Conservation (phyloP, 2,888 invertebrate species). For the Chymomyza fuscimana region DNA sequence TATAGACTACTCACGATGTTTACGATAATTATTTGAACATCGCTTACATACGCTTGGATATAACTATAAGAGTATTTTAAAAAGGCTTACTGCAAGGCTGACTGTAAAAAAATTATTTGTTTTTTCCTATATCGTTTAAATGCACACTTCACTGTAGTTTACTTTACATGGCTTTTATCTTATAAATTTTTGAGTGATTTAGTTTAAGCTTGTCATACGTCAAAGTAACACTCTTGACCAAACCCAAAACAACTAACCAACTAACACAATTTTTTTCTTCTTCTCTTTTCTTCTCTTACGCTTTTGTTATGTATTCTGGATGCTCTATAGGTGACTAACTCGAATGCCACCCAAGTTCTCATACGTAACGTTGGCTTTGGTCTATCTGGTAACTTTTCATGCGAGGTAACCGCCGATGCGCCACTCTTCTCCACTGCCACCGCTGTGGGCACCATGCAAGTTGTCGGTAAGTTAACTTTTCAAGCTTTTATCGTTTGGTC, state of each 20-base stretch:
- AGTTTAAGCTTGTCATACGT: not conserved
- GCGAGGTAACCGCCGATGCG: constrained; percentile 88
- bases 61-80: too few relatives aligned
- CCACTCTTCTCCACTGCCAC: constrained; percentile 86
- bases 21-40: too few relatives aligned
- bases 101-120: too few relatives aligned
- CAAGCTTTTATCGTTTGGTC: constrained; percentile 1
- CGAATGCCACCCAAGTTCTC: constrained; percentile 87
- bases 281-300: too few relatives aligned
- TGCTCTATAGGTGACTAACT: constrained; percentile 83
- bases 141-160: too few relatives aligned
- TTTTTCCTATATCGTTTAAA: too few relatives aligned
- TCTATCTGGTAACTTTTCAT: constrained; percentile 88
- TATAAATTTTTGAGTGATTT: not conserved
- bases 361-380: constrained; percentile 85
- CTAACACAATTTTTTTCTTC: not conserved
- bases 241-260: not conserved
- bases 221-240: not conserved
- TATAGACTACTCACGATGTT: too few relatives aligned
- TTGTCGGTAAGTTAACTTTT: constrained; percentile 84
- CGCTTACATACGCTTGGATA: too few relatives aligned
- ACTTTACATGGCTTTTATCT: not conserved
- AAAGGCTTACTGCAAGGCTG: too few relatives aligned
- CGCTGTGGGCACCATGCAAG: constrained; percentile 84
- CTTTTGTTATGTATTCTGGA: too few relatives aligned